phyloP scores from a whole-genome alignment of 1,140 invertebrate genomes.

The Nylanderia fulva region DNA sequence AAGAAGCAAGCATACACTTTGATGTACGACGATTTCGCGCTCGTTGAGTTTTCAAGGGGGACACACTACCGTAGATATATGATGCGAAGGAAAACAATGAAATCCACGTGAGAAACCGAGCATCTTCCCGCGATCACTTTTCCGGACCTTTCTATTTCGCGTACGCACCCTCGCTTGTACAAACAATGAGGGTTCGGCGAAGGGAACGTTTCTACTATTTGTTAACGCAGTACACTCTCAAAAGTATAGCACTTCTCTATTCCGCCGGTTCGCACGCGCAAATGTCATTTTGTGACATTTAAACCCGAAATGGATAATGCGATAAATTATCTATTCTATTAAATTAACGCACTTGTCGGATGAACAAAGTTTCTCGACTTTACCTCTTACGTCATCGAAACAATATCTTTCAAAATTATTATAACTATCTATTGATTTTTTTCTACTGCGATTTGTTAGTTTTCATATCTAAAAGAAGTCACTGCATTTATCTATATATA shows the following conservation, averaged over 20 bases:
- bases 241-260: constrained; percentile 21
- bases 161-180: constrained; percentile 41
- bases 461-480: background rate
- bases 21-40: constrained; percentile 19
- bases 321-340: background rate
- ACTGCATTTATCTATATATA: background rate
- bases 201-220: constrained; percentile 12
- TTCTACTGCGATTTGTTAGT: background rate
- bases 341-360: background rate
- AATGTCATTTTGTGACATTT: constrained; percentile 17
- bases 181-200: constrained; percentile 42
- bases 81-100: constrained; percentile 47
- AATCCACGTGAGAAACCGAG: constrained; percentile 49
- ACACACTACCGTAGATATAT: constrained; percentile 14
- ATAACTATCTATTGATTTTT: background rate
- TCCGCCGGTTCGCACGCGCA: background rate
- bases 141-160: constrained; percentile 24
- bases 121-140: constrained; percentile 58
- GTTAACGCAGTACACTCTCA: constrained; percentile 33
- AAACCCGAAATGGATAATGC: constrained; percentile 3
- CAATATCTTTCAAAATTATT: background rate
- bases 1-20: constrained; percentile 6
- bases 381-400: background rate
- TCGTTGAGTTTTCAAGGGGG: constrained; percentile 33
- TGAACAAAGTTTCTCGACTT: background rate